Percentiles rank a stretch among this genome's conserved stretches.
Evolutionary conservation across 2,113 vertebrate species (phyloP).

Genomic region (Argyrosomus japonicus): DNA sequence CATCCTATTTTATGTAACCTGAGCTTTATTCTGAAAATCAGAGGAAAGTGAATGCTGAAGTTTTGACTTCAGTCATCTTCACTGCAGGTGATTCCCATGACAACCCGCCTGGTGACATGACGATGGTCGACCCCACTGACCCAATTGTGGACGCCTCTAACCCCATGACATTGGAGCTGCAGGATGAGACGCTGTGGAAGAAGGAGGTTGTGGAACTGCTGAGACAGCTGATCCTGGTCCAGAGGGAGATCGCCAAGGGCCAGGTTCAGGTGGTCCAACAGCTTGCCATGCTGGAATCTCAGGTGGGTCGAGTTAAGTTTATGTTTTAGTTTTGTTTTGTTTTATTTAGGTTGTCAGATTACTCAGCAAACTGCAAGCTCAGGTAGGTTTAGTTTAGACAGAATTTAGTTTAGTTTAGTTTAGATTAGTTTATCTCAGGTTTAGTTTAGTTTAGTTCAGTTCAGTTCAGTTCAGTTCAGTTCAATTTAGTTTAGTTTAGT

Average conservation of each 20-base stretch:
- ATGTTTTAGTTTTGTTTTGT: not conserved
- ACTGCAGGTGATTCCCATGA: conserved; percentile 61
- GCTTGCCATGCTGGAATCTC: conserved; percentile 58
- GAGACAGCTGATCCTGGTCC: conserved; percentile 64
- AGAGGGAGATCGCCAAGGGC: conserved; percentile 57
- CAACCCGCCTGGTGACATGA: conserved; percentile 33
- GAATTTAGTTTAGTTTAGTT: not conserved
- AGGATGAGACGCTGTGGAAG: conserved; percentile 41
- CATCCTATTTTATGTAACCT: not conserved
- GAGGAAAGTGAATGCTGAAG: conserved; percentile 4
- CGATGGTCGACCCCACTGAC: not conserved
- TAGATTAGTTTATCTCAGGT: not conserved
- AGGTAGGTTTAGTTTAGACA: not conserved
- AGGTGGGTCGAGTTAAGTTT: conserved; percentile 40
- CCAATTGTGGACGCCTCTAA: not conserved
- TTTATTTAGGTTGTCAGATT: not conserved
- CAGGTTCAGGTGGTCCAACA: conserved; percentile 68
- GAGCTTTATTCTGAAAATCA: conserved; percentile 22
- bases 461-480: not conserved
- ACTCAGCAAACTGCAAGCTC: no score
- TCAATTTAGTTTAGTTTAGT: not conserved
- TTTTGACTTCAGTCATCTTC: conserved; percentile 66
- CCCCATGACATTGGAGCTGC: not conserved
- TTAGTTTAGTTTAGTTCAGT: not conserved
- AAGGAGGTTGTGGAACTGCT: conserved; percentile 53